Conservation (phyloP, 2,888 invertebrate genomes). For the Neria commutata region DNA sequence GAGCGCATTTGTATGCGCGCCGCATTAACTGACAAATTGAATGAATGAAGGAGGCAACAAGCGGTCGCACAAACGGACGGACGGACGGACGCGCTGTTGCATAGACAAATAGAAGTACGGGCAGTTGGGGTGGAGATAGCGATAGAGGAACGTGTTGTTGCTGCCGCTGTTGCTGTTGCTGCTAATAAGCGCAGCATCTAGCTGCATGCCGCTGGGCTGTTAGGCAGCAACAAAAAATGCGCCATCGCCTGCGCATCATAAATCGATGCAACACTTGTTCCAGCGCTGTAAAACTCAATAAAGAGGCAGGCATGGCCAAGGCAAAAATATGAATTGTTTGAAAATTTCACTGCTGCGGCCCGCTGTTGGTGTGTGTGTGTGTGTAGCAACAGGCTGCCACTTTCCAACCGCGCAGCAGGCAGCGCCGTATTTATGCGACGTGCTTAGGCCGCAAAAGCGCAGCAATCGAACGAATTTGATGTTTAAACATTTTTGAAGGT, state of each 20-base stretch:
- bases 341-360: too few relatives aligned
- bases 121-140: slow-evolving; percentile 31
- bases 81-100: slow-evolving; percentile 31
- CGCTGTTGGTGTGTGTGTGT: neutral
- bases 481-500: slow-evolving; percentile 33
- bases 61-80: slow-evolving; percentile 45
- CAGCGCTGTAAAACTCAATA: too few relatives aligned
- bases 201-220: slow-evolving; percentile 12
- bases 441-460: too few relatives aligned
- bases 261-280: slow-evolving; percentile 3
- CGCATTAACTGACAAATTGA: slow-evolving; percentile 57
- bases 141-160: too few relatives aligned
- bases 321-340: too few relatives aligned
- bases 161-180: too few relatives aligned
- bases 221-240: slow-evolving; percentile 18
- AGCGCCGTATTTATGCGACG: slow-evolving; percentile 22
- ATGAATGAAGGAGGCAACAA: slow-evolving; percentile 61
- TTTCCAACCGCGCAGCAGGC: neutral
- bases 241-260: neutral
- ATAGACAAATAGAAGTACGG: neutral
- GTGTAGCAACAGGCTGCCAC: slow-evolving; percentile 26
- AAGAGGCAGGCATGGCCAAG: too few relatives aligned
- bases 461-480: slow-evolving; percentile 5
- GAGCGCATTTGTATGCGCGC: slow-evolving; percentile 36
- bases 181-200: too few relatives aligned